These are phyloP conservation scores for Ailuropoda melanoleuca DNA, from an alignment of 2,113 vertebrate species.

Conservation along the genomic window DNA sequence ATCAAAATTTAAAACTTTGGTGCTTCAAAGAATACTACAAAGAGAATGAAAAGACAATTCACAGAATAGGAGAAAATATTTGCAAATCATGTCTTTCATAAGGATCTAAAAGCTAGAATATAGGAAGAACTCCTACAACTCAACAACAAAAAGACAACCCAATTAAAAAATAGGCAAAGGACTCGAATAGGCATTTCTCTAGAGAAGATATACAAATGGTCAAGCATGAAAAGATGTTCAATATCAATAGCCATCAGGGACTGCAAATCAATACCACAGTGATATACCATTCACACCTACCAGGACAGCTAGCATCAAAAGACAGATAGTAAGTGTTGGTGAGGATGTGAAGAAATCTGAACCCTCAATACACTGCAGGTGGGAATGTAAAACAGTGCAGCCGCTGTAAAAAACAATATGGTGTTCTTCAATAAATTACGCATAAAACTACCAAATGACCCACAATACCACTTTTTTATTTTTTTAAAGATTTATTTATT, in stretches of 20 bases:
- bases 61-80: not conserved
- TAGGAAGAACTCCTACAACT: not conserved
- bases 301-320: not conserved
- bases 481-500: no score
- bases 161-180: not conserved
- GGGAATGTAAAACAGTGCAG: not conserved
- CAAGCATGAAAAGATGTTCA: not conserved
- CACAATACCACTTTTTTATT: not conserved
- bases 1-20: not conserved
- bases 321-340: not conserved
- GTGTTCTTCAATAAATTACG: conserved; percentile 9
- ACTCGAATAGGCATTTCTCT: not conserved
- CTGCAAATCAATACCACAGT: not conserved
- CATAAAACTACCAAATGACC: not conserved
- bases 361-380: not conserved
- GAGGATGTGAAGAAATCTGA: not conserved
- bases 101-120: not conserved
- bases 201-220: not conserved
- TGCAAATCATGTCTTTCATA: not conserved
- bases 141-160: not conserved
- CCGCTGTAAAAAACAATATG: not conserved
- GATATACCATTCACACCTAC: not conserved
- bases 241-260: not conserved
- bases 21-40: not conserved
- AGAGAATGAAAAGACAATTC: not conserved